phyloP scores from a whole-genome alignment of 2,797 vertebrate species.

The Acrossocheilus wenchowensis region DNA sequence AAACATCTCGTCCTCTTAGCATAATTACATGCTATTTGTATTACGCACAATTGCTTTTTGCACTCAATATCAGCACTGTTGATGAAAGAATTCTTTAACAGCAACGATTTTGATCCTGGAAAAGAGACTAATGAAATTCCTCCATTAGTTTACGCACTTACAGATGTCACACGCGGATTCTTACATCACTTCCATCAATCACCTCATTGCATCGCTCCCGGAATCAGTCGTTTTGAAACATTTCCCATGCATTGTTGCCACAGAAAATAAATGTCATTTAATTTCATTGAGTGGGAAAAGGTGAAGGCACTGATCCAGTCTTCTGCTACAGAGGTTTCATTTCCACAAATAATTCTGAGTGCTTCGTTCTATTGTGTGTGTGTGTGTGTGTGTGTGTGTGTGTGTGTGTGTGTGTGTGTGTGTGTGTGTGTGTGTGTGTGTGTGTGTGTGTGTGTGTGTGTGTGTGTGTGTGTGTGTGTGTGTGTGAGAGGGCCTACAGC shows the following conservation, averaged over 20 bases:
- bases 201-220: constrained; percentile 34
- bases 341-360: constrained; percentile 78
- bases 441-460: constrained; percentile 16
- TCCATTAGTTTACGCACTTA: constrained; percentile 36
- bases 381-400: constrained; percentile 15
- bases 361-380: constrained; percentile 64
- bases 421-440: constrained; percentile 16
- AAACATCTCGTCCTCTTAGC: constrained; percentile 30
- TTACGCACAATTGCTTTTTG: constrained; percentile 33
- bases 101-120: constrained; percentile 23
- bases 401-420: constrained; percentile 1
- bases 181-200: constrained; percentile 52
- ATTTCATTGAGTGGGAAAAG: constrained; percentile 71
- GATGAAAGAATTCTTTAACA: constrained; percentile 38
- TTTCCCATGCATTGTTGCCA: constrained; percentile 63
- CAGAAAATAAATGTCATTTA: constrained; percentile 72
- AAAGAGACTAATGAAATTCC: constrained; percentile 41
- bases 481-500: constrained; percentile 19
- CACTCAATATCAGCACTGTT: constrained; percentile 27
- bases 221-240: constrained; percentile 59
- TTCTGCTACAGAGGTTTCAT: constrained; percentile 72
- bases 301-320: constrained; percentile 55
- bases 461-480: constrained; percentile 10
- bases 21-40: constrained; percentile 43
- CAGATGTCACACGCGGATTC: constrained; percentile 40